Evolutionary conservation across 2,888 invertebrate species (phyloP).

Genomic region (Hipparchia sbordonii): DNA sequence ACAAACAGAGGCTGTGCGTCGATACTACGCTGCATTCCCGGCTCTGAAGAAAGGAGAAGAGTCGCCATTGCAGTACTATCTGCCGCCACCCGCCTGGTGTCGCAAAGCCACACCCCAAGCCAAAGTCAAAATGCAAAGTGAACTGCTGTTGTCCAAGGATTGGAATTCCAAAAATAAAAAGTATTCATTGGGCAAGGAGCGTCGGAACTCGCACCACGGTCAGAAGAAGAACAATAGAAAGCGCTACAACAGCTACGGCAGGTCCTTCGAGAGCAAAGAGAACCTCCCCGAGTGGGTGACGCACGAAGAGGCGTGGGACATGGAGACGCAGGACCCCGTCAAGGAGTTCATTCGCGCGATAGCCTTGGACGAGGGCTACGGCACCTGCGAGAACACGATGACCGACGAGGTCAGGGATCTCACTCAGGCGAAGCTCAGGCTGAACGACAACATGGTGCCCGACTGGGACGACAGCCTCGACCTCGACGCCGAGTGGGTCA

Average conservation of each 20-base stretch:
- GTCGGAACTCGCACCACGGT: slow-evolving; percentile 72
- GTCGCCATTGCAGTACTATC: slow-evolving; percentile 71
- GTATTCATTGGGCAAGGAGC: slow-evolving; percentile 66
- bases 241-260: slow-evolving; percentile 70
- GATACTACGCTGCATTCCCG: slow-evolving; percentile 91
- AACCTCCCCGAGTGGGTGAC: slow-evolving; percentile 82
- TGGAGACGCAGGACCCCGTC: slow-evolving; percentile 76
- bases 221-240: slow-evolving; percentile 67
- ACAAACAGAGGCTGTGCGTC: slow-evolving; percentile 86
- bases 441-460: slow-evolving; percentile 62
- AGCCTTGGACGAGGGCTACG: slow-evolving; percentile 78
- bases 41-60: slow-evolving; percentile 83
- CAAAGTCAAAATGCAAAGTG: slow-evolving; percentile 72
- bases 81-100: slow-evolving; percentile 77
- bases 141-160: slow-evolving; percentile 64
- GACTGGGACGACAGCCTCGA: slow-evolving; percentile 68
- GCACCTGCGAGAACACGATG: slow-evolving; percentile 77
- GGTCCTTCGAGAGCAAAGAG: slow-evolving; percentile 74
- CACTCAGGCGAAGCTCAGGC: slow-evolving; percentile 52
- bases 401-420: slow-evolving; percentile 65
- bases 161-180: slow-evolving; percentile 69
- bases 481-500: slow-evolving; percentile 63
- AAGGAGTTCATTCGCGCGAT: slow-evolving; percentile 76
- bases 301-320: slow-evolving; percentile 78
- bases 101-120: slow-evolving; percentile 58